Conservation (phyloP, 2,113 vertebrate species). For the Clarias gariepinus region DNA sequence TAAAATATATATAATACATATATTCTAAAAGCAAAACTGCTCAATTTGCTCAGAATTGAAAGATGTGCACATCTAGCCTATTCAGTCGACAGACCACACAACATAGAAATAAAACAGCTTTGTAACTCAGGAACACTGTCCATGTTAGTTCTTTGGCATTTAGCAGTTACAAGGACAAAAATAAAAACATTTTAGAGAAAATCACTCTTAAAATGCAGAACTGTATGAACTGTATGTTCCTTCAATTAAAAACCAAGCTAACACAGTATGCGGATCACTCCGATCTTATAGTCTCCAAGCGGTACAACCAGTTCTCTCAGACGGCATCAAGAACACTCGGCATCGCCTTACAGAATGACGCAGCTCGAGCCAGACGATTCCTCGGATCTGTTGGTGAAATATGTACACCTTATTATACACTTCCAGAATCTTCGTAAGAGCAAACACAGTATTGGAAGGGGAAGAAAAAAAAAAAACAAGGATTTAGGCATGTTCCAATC, state of each 20-base stretch:
- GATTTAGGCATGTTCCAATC: not conserved
- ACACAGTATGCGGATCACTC: not conserved
- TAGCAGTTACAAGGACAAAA: not conserved
- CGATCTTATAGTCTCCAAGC: not conserved
- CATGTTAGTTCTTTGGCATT: conserved; percentile 29
- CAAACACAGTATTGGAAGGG: too few species aligned
- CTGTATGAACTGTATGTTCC: not conserved
- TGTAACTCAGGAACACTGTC: not conserved
- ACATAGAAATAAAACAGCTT: not conserved
- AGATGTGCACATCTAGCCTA: not conserved
- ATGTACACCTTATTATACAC: conserved; percentile 9
- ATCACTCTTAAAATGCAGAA: conserved; percentile 29
- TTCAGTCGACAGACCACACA: not conserved
- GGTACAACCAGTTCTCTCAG: not conserved
- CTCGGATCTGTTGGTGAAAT: conserved; percentile 45
- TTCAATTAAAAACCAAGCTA: not conserved
- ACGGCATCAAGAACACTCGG: not conserved
- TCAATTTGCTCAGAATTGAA: conserved; percentile 3
- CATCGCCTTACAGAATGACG: conserved; percentile 66
- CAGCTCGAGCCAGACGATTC: conserved; percentile 62
- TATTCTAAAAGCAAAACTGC: not conserved
- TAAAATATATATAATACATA: not conserved
- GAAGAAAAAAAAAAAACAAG: not conserved
- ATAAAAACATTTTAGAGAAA: conserved; percentile 29
- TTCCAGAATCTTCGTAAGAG: not conserved